Conservation (phyloP, 1,140 invertebrate genomes). For the Riptortus pedestris region DNA sequence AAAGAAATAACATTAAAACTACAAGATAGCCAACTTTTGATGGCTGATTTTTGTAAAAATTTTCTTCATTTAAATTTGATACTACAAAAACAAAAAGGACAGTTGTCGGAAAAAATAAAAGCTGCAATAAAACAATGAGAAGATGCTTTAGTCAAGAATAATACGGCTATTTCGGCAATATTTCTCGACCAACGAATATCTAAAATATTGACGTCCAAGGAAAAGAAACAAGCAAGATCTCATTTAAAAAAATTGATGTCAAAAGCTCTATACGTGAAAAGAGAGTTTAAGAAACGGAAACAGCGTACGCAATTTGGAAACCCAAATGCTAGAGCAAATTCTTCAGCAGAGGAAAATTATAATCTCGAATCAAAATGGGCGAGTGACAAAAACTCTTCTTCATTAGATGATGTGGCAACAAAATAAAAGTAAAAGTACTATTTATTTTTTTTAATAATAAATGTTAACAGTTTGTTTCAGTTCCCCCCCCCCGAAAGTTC, state of each 20-base stretch:
- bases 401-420: too few relatives aligned
- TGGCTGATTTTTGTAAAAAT: not conserved
- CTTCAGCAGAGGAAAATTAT: not conserved
- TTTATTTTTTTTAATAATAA: too few relatives aligned
- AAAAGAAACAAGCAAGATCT: not conserved
- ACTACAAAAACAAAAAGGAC: not conserved
- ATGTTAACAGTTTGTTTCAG: too few relatives aligned
- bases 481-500: too few relatives aligned
- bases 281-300: not conserved
- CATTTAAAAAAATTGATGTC: not conserved
- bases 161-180: not conserved
- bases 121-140: not conserved
- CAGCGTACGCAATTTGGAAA: too few relatives aligned
- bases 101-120: not conserved
- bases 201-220: not conserved
- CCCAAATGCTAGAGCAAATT: not conserved
- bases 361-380: not conserved
- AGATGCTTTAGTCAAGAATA: not conserved
- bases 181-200: not conserved
- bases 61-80: not conserved
- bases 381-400: too few relatives aligned
- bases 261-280: not conserved
- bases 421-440: too few relatives aligned
- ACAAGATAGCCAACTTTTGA: not conserved
- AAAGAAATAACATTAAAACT: not conserved